Evolutionary conservation across 2,113 vertebrate genomes (phyloP).

Genomic region (Amblyopsis rosae): DNA sequence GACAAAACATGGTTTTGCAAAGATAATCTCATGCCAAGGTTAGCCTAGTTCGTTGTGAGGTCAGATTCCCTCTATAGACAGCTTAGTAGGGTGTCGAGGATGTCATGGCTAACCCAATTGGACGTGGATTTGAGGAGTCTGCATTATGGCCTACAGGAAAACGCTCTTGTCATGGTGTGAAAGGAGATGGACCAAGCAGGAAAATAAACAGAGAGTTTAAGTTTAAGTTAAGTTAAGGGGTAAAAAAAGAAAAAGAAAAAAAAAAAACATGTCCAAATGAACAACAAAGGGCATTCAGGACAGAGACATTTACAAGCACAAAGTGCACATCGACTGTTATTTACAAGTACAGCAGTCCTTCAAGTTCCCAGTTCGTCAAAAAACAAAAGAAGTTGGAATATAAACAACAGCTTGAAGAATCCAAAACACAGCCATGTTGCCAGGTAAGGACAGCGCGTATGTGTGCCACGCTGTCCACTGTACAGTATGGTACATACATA

Average conservation of each 20-base stretch:
- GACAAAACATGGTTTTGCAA: slow-evolving; percentile 39
- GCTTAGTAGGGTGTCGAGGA: slow-evolving; percentile 26
- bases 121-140: slow-evolving; percentile 60
- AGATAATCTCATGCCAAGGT: slow-evolving; percentile 35
- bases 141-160: slow-evolving; percentile 74
- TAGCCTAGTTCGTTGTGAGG: slow-evolving; percentile 32
- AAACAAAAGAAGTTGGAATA: slow-evolving; percentile 72
- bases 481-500: slow-evolving; percentile 53
- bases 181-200: slow-evolving; percentile 67
- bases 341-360: slow-evolving; percentile 99
- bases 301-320: slow-evolving; percentile 90
- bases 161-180: slow-evolving; percentile 66
- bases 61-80: slow-evolving; percentile 21
- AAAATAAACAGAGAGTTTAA: slow-evolving; percentile 66
- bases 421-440: slow-evolving; percentile 72
- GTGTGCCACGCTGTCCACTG: slow-evolving; percentile 53
- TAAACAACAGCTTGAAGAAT: slow-evolving; percentile 69
- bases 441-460: slow-evolving; percentile 74
- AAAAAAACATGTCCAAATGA: slow-evolving; percentile 54
- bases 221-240: slow-evolving; percentile 48
- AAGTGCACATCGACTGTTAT: slow-evolving; percentile 90
- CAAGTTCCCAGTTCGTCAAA: slow-evolving; percentile 90
- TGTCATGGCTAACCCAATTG: slow-evolving; percentile 30
- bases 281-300: slow-evolving; percentile 80
- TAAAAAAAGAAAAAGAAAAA: slow-evolving; percentile 48